Conservation (phyloP, 2,113 vertebrate species). For the Hemichromis elongatus region DNA sequence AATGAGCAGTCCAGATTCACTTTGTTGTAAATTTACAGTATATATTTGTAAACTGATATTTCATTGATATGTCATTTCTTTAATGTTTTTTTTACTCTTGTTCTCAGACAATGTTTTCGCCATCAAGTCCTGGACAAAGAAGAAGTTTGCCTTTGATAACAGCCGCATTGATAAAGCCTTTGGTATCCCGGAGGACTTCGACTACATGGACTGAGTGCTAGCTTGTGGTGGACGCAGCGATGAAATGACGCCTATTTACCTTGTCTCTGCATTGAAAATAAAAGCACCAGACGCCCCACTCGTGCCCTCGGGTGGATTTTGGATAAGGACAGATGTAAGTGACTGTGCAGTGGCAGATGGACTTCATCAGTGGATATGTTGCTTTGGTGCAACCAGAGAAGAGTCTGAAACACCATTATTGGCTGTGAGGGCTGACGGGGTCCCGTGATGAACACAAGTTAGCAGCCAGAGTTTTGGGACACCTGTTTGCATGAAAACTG, state of each 20-base stretch:
- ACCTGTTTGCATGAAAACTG: constrained; percentile 68
- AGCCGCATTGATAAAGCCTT: constrained; percentile 90
- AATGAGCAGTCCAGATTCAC: not conserved
- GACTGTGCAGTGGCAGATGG: not conserved
- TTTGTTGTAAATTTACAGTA: not conserved
- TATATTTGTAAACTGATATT: not conserved
- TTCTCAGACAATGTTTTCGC: constrained; percentile 92
- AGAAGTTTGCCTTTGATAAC: constrained; percentile 92
- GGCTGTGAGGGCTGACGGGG: not conserved
- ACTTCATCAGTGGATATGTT: constrained; percentile 1
- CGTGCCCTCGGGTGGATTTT: not conserved
- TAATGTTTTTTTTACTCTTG: constrained; percentile 15
- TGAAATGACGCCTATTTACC: not conserved
- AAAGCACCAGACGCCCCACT: not conserved
- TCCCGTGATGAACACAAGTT: constrained; percentile 15
- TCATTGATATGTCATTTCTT: not conserved
- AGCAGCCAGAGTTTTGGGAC: constrained; percentile 41
- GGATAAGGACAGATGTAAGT: not conserved
- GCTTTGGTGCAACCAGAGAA: constrained; percentile 53
- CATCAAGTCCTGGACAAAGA: constrained; percentile 96
- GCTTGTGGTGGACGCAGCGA: not conserved
- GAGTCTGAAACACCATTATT: constrained; percentile 28
- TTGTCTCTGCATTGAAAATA: not conserved
- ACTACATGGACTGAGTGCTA: constrained; percentile 87
- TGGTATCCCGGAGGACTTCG: constrained; percentile 96